Evolutionary conservation across 2,888 invertebrate species (phyloP).

Genomic region (Anagyrus pseudococci): DNA sequence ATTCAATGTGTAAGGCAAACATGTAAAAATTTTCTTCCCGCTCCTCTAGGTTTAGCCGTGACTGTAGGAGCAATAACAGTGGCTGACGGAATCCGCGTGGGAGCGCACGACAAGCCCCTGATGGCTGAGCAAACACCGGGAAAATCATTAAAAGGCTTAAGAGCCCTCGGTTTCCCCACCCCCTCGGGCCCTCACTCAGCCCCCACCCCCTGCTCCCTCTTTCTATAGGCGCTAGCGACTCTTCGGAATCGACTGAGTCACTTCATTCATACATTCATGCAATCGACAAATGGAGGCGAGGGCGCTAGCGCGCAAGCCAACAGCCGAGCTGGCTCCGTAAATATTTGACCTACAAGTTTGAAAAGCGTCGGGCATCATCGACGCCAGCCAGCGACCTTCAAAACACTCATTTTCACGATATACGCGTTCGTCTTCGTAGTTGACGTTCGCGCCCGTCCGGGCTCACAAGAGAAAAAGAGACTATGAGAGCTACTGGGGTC

Average conservation of each 20-base stretch:
- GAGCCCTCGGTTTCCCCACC: too few species aligned
- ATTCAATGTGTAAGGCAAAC: too few species aligned
- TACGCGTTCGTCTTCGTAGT: too few species aligned
- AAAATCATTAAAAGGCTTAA: not conserved
- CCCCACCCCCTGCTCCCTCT: too few species aligned
- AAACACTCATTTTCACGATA: conserved; percentile 1
- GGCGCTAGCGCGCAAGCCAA: not conserved
- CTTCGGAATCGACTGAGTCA: conserved; percentile 9
- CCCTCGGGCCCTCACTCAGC: too few species aligned
- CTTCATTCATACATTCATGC: conserved; percentile 22
- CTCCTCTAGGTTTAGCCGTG: too few species aligned
- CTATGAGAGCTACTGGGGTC: too few species aligned
- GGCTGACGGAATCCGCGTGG: not conserved
- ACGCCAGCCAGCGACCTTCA: not conserved
- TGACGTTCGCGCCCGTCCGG: too few species aligned
- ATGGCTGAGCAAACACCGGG: not conserved
- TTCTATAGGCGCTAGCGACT: too few species aligned
- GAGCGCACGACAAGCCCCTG: not conserved
- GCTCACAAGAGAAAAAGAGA: too few species aligned
- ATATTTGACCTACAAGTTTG: conserved; percentile 21
- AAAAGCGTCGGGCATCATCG: not conserved
- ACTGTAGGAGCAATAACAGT: too few species aligned
- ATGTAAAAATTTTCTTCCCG: too few species aligned
- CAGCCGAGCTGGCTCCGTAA: conserved; percentile 2
- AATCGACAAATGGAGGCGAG: conserved; percentile 15